Evolutionary conservation across 30 jellyfish, hydroid and myxozoan genomes (phyloP), one percentile per base, ranked within the genome.

Genomic region (Chrysaora quinquecirrha): DNA sequence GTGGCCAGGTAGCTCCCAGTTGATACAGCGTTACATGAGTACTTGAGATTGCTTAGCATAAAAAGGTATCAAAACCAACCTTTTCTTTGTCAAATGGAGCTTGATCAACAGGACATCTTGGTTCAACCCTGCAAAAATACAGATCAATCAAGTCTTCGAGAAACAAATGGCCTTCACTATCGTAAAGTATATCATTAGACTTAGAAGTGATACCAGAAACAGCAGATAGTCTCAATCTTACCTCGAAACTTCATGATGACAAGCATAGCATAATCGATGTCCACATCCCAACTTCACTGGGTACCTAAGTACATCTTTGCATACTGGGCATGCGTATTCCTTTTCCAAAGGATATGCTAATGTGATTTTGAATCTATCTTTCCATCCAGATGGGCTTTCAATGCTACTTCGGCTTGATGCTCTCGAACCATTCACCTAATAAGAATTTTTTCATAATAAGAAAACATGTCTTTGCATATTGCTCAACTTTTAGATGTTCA

Each of bases 61-160:
- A n/a, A n/a, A n/a, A n/a, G n/a, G n/a, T n/a, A n/a, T n/a, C n/a
- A n/a, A n/a, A n/a, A n/a, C 94, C 0, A 64, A 88, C 99, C 96
- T 94, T 94, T n/a, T 89, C 97, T 62, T 82, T 83, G 23, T 94
- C 87, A 66, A 94, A 87, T 25, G 79, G 90, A 0, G 83, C 82
- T 76, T 87, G 97, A 64, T 94, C 99, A 46, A 94, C 96, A 1
- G 99, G 99, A 47, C 99, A 94, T 73, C 99, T 54, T 48, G 99
- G 99, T 64, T 94, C 99, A 28, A 87, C 96, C 33, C 99, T 94
- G 85, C 29, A 24, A 31, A 33, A 31, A 14, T 1, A 43, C n/a
- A n/a, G n/a, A n/a, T n/a, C n/a, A n/a, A n/a, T n/a, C n/a, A n/a
- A n/a, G n/a, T n/a, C n/a, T n/a, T n/a, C n/a, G n/a, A n/a, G n/a